Evolutionary conservation across 1,140 invertebrate species (phyloP).

Genomic region (Hycleus phaleratus): DNA sequence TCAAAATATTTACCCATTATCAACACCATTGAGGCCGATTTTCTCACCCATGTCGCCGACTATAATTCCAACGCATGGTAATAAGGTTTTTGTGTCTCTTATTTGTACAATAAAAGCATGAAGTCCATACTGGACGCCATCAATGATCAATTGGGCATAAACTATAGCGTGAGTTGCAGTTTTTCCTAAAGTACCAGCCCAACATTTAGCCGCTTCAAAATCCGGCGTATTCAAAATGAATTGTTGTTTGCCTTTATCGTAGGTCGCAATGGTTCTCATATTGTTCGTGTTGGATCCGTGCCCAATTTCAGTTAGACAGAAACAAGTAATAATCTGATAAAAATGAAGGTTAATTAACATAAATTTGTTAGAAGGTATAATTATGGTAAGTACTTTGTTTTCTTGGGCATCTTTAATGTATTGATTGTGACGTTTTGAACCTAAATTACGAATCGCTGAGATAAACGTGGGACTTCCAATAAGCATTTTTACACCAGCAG

Average conservation of each 20-base stretch:
- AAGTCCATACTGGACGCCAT: constrained; percentile 76
- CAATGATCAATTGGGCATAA: constrained; percentile 78
- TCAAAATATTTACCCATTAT: constrained; percentile 62
- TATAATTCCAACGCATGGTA: constrained; percentile 60
- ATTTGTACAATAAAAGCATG: constrained; percentile 80
- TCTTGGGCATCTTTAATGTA: constrained; percentile 59
- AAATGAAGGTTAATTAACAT: not conserved
- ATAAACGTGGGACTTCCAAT: constrained; percentile 46
- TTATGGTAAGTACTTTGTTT: constrained; percentile 46
- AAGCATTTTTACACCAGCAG: constrained; percentile 20
- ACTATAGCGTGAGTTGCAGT: constrained; percentile 78
- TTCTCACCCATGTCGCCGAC: constrained; percentile 86
- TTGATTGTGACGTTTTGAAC: constrained; percentile 61
- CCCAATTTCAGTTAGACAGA: constrained; percentile 86
- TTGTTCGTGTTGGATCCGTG: constrained; percentile 91
- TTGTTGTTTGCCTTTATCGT: constrained; percentile 65
- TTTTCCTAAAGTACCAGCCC: constrained; percentile 85
- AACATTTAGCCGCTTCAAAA: constrained; percentile 92
- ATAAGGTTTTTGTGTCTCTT: constrained; percentile 64
- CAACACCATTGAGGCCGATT: constrained; percentile 78
- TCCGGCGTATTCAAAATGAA: constrained; percentile 89
- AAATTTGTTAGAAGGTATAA: too few species aligned
- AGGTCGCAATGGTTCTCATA: constrained; percentile 85
- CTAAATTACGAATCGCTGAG: constrained; percentile 59
- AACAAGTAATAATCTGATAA: constrained; percentile 62